Base-by-base conservation (phyloP, 2,888 invertebrate genomes). In the Tromatobia lineatoria region DNA sequence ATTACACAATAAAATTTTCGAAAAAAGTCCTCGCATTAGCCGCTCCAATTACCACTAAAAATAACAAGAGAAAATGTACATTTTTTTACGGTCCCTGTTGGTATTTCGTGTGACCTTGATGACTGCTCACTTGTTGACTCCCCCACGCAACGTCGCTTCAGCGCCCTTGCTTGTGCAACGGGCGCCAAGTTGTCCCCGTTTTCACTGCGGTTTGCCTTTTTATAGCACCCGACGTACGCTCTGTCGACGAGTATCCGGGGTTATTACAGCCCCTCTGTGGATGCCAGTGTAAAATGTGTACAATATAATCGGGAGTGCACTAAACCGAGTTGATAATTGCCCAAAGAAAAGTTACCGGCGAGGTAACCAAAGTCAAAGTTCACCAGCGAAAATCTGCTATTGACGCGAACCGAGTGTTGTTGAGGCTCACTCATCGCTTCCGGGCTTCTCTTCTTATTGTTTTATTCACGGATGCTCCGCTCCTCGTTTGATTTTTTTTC, bases 381-480 rank as follows among this genome's bases (percentile, higher is more conserved):
- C 61, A 45, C 54, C 74, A 50, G 34, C 34, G 74, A 64, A 25
- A 74, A 64, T 64, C 61, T 74, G 74, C 61, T 74, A 74, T 74
- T 64, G 74, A 74, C 64, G 74, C 50, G 61, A 50, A 11, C 13
- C 74, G 50, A 64, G 34, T 47, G 25, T 50, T 29, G 59, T 47
- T 47, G 50, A 61, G 74, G 50, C 34, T 50, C 59, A 45, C 73
- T 47, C 73, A 18, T 73, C 18, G 29, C 59, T 61, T 73, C 59
- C 73, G 61, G 42, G 59, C 38, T 71, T 69, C 47, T 47, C 34
- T 25, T 20, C 42, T 69, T 47, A 45, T 77, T 69, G 20, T 69
- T 73, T 83, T 76, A 75, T 79, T 66, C 79, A 74, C 69, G 69
- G 76, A 23, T 50, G 25, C 20, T 23, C 45, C 50, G 10, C 52